Conservation (phyloP, 2,888 invertebrate species). For the Tanytarsus gracilentus region DNA sequence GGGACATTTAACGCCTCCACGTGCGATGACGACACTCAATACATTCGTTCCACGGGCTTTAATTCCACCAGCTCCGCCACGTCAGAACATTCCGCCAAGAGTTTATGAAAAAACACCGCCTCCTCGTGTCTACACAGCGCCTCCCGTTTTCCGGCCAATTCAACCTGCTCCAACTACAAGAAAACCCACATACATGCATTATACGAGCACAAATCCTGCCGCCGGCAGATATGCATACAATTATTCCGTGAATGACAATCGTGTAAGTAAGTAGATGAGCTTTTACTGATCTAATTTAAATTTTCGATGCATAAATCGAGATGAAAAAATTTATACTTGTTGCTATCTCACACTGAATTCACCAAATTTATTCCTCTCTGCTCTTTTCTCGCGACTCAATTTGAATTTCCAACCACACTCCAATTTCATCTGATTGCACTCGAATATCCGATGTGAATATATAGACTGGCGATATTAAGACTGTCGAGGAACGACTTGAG, state of each 20-base stretch:
- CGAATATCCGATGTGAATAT: slow-evolving; percentile 34
- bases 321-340: background rate
- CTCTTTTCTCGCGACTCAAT: background rate
- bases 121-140: slow-evolving; percentile 9
- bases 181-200: background rate
- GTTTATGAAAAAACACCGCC: slow-evolving; percentile 10
- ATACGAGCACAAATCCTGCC: background rate
- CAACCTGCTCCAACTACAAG: slow-evolving; percentile 17
- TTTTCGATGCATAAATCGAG: background rate
- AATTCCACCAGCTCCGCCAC: slow-evolving; percentile 14
- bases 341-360: background rate
- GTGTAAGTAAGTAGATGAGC: slow-evolving; percentile 7
- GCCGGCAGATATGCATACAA: slow-evolving; percentile 8
- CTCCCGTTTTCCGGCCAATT: slow-evolving; percentile 17
- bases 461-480: slow-evolving; percentile 48
- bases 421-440: background rate
- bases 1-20: slow-evolving; percentile 12
- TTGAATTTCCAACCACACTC: background rate
- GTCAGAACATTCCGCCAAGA: background rate
- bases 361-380: background rate
- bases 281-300: background rate
- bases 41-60: slow-evolving; percentile 11
- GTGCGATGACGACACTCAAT: slow-evolving; percentile 21
- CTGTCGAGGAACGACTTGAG: slow-evolving; percentile 46
- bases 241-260: slow-evolving; percentile 26